Percentiles rank a stretch among this genome's conserved stretches.
phyloP scores from a whole-genome alignment of 2,113 vertebrate genomes.

The Tetrao urogallus region DNA sequence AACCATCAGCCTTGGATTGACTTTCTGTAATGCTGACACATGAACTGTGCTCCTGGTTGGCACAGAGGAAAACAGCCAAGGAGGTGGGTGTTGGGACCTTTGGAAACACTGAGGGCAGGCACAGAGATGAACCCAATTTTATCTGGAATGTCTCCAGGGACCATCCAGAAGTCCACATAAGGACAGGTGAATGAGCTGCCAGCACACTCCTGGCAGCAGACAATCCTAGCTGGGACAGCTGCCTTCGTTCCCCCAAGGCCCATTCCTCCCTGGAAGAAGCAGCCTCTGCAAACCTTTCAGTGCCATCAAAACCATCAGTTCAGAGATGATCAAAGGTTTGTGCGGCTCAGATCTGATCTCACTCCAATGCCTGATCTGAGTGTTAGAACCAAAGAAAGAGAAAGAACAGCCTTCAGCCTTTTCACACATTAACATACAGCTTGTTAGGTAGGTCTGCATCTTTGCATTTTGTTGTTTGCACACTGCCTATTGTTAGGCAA shows the following conservation, averaged over 20 bases:
- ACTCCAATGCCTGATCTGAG: not conserved
- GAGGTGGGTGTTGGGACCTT: not conserved
- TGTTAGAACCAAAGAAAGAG: not conserved
- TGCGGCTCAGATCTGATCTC: not conserved
- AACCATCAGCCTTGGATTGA: not conserved
- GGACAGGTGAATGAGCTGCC: not conserved
- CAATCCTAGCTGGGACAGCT: not conserved
- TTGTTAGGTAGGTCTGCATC: not conserved
- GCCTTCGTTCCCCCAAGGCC: rapidly evolving
- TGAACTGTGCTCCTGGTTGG: not conserved
- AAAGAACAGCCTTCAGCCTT: not conserved
- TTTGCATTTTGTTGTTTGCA: not conserved
- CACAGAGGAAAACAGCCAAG: not conserved
- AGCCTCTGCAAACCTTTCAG: not conserved
- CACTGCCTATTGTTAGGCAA: not conserved
- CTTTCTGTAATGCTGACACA: not conserved
- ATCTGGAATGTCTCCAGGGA: rapidly evolving
- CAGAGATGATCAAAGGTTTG: not conserved
- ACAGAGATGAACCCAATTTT: not conserved
- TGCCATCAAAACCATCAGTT: not conserved
- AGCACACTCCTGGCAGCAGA: rapidly evolving
- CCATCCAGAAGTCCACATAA: not conserved
- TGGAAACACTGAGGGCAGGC: not conserved
- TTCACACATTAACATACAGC: not conserved
- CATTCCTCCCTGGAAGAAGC: not conserved